Evolutionary conservation across 1,140 invertebrate genomes (phyloP).

Genomic region (Solenopsis invicta): DNA sequence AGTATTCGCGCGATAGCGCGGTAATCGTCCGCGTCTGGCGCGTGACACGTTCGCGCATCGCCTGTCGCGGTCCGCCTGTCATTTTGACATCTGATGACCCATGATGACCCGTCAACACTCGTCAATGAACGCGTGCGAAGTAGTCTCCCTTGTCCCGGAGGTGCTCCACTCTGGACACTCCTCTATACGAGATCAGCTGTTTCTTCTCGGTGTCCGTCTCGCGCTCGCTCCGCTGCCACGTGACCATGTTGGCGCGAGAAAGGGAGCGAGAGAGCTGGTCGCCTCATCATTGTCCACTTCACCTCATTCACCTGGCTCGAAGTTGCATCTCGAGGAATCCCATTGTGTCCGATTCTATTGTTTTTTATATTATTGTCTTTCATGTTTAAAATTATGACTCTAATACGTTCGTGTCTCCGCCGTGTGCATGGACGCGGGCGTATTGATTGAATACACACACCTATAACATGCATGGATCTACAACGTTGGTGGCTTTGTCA

Average conservation of each 20-base stretch:
- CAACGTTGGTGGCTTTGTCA: no score
- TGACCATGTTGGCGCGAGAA: background rate
- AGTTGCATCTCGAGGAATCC: no score
- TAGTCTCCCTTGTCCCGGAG: background rate
- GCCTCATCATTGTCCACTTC: no score
- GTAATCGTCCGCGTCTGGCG: background rate
- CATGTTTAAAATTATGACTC: no score
- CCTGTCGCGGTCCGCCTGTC: background rate
- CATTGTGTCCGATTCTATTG: no score
- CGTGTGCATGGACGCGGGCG: no score
- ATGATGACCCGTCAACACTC: no score
- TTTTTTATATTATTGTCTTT: no score
- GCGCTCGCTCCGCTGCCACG: background rate
- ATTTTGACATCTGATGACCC: background rate
- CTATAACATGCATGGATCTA: no score
- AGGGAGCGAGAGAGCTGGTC: background rate
- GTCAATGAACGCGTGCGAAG: background rate
- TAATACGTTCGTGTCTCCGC: no score
- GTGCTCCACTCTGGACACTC: no score
- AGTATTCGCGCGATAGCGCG: conserved; percentile 12
- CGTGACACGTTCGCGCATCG: background rate
- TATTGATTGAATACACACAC: no score
- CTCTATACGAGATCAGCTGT: background rate
- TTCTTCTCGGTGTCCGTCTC: background rate
- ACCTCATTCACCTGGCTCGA: background rate